These are phyloP conservation scores for Sinocyclocheilus anshuiensis DNA, from an alignment of 2,113 vertebrate genomes.

Conservation along the genomic window DNA sequence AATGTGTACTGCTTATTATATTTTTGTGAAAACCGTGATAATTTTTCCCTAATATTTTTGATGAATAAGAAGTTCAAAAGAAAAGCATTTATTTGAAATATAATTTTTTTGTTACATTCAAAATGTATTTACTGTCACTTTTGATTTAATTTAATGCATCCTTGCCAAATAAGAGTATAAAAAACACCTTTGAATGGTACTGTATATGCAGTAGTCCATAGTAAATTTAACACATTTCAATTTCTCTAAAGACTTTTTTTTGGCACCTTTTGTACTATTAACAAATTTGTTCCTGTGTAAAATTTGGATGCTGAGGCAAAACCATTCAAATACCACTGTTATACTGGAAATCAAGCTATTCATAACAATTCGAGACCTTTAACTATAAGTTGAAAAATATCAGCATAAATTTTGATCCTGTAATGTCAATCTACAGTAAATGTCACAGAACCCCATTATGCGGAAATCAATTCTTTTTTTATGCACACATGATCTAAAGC, in stretches of 20 bases:
- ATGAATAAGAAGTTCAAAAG: background rate
- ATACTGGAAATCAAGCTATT: background rate
- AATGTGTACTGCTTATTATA: background rate
- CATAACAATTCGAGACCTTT: background rate
- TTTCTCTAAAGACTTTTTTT: background rate
- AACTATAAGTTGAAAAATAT: background rate
- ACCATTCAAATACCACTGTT: too few relatives aligned
- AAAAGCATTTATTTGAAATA: background rate
- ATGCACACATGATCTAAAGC: constrained; percentile 13
- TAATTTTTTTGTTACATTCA: background rate
- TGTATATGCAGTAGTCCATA: background rate
- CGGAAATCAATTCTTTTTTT: background rate
- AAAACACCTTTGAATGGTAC: background rate
- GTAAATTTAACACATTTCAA: background rate
- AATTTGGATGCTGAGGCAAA: too few relatives aligned
- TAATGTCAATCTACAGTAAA: background rate
- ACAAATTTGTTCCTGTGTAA: background rate
- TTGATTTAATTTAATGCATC: background rate
- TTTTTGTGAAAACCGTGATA: background rate
- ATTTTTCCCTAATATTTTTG: background rate
- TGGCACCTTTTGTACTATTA: background rate
- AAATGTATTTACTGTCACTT: background rate
- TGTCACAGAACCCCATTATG: constrained; percentile 10
- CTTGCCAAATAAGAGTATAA: background rate
- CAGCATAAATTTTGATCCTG: background rate